Evolutionary conservation across 2,888 invertebrate species (phyloP).

Genomic region (Epirrhoe tristata): DNA sequence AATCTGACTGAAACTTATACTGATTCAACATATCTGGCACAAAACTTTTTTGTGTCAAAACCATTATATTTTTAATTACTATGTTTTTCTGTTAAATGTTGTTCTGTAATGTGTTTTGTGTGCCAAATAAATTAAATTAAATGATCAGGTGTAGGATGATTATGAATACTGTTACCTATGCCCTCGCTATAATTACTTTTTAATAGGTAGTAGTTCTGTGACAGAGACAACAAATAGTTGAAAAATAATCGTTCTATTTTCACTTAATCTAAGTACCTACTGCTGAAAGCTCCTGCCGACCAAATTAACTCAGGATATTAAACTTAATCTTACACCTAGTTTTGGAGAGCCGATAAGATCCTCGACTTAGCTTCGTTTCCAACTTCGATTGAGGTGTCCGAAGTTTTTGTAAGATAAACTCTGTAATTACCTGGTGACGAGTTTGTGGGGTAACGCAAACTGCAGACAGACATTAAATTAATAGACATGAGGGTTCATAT

Average conservation of each 20-base stretch:
- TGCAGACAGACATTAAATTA: background rate
- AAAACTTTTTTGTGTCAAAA: too few relatives aligned
- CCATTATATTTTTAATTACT: too few relatives aligned
- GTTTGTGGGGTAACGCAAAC: conserved; percentile 30
- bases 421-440: conserved; percentile 47
- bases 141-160: too few relatives aligned
- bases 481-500: background rate
- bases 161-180: too few relatives aligned
- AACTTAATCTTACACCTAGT: conserved; percentile 43
- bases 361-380: conserved; percentile 33
- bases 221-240: background rate
- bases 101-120: too few relatives aligned
- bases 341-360: conserved; percentile 42
- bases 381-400: conserved; percentile 45
- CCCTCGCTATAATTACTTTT: too few relatives aligned
- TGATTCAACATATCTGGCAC: too few relatives aligned
- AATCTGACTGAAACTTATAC: too few relatives aligned
- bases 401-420: conserved; percentile 48
- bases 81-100: too few relatives aligned
- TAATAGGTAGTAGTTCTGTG: background rate
- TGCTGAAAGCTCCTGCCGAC: conserved; percentile 12
- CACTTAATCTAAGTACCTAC: conserved; percentile 16
- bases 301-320: conserved; percentile 25
- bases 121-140: too few relatives aligned
- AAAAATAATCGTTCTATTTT: conserved; percentile 12